phyloP scores from a whole-genome alignment of 2,797 vertebrate genomes.

The Champsocephalus esox region DNA sequence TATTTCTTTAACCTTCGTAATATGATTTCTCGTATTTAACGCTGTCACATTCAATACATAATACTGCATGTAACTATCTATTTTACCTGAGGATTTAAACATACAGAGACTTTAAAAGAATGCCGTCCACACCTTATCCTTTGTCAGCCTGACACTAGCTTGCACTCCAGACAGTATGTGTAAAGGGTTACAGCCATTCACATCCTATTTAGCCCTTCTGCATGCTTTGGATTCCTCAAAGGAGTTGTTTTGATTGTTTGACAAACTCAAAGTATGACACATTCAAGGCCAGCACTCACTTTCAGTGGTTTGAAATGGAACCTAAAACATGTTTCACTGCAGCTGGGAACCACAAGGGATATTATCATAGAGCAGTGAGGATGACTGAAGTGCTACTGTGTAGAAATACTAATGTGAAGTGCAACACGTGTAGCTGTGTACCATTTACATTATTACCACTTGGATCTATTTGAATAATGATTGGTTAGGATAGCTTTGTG shows the following conservation, averaged over 20 bases:
- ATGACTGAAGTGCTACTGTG: constrained; percentile 3
- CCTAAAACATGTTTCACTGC: constrained; percentile 27
- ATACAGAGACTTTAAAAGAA: constrained; percentile 8
- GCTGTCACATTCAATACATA: constrained; percentile 16
- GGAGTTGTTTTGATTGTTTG: background rate
- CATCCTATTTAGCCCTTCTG: constrained; percentile 3
- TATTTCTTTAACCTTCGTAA: constrained; percentile 25
- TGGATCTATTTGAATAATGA: constrained; percentile 2
- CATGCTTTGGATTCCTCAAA: constrained; percentile 44
- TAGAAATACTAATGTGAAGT: background rate
- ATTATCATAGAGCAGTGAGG: background rate
- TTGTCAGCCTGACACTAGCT: constrained; percentile 8
- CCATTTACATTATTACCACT: constrained; percentile 2
- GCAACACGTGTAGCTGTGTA: constrained; percentile 8
- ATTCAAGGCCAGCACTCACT: constrained; percentile 19
- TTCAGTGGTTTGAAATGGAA: constrained; percentile 27
- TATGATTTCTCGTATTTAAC: constrained; percentile 25
- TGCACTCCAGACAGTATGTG: constrained; percentile 7
- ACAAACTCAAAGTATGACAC: constrained; percentile 22
- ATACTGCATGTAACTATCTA: constrained; percentile 2
- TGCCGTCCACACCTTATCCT: constrained; percentile 12
- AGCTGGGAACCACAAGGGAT: constrained; percentile 6
- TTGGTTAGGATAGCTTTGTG: background rate
- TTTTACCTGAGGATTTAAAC: background rate
- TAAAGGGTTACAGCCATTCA: background rate